Base-by-base conservation (phyloP, 1,140 invertebrate genomes). In the Scaptomyza montana region DNA sequence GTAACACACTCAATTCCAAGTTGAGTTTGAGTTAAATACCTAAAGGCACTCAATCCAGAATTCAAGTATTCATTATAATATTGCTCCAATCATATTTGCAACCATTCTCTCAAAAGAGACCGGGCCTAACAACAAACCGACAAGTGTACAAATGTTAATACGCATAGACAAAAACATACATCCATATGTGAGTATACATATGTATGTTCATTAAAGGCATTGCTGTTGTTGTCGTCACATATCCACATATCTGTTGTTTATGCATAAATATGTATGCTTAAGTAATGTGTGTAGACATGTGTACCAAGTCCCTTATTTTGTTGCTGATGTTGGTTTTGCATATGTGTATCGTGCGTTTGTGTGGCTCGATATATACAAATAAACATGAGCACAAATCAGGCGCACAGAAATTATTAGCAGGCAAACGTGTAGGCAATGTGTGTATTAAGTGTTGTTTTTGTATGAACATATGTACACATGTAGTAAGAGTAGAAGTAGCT, bases 311-410 rank as follows among this genome's bases (percentile, higher is more conserved):
- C 13, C 5, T 13, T 16, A 36, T 16, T 30, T 21, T 53, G 39
- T 16, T 61, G 57, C 30, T 62, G 59, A 41, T 69, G 64, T 57
- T 8, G 39, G 85, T 60, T 64, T 78, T 86, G 82, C 82, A 86
- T 86, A 87, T 87, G 82, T 71, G 71, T 74, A 70, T 77, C 72
- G 84, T 89, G 84, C 77, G 84, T 80, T 80, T 89, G 84, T 89
- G 80, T 87, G 80, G 84, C 85, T 84, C 85, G 84, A 89, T 89
- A 89, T 89, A 89, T 89, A 89, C 84, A 89, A 89, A 89, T 89
- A 89, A 89, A 89, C 84, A 89, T 89, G 87, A 89, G 85, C 85
- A 74, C 73, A 60, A 73, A 89, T 77, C 84, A 89, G 84, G 84
- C 85, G 84, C 69, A 63, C 84, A 89, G 84, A 57, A 89, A 80